These are phyloP conservation scores for Esox masquinongy DNA, from an alignment of 2,797 vertebrate species.

Conservation along the genomic window DNA sequence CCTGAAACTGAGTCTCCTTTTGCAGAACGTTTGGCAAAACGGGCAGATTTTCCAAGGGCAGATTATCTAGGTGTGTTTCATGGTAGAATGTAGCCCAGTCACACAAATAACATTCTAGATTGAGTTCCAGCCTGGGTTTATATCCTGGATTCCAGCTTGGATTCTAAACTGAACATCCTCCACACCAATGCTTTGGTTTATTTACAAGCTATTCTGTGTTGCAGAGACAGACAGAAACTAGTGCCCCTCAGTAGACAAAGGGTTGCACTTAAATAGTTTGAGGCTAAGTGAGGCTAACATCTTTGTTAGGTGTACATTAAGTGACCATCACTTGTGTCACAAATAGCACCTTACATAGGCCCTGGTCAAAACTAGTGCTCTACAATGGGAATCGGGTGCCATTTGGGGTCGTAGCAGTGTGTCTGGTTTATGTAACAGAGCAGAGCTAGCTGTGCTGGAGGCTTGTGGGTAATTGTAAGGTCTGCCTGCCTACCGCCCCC, in stretches of 20 bases:
- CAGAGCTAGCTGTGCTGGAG: constrained; percentile 17
- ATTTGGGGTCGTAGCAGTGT: constrained; percentile 31
- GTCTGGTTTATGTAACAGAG: constrained; percentile 50
- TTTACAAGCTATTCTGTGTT: not conserved
- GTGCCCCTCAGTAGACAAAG: not conserved
- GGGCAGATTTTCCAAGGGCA: no score
- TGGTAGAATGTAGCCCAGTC: no score
- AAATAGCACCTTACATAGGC: not conserved
- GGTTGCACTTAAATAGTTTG: constrained; percentile 20
- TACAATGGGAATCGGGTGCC: not conserved
- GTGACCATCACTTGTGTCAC: not conserved
- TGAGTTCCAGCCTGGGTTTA: no score
- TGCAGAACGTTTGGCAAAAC: no score
- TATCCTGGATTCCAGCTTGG: not conserved
- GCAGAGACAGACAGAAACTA: not conserved
- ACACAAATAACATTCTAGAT: no score
- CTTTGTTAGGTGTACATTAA: constrained; percentile 55
- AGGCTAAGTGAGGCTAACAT: constrained; percentile 17
- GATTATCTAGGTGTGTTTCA: not conserved
- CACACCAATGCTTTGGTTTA: not conserved
- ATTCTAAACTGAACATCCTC: not conserved
- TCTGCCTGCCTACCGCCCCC: constrained; percentile 28
- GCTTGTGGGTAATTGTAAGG: constrained; percentile 37
- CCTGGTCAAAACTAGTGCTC: not conserved
- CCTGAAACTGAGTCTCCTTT: not conserved